Conservation (phyloP, 2,113 vertebrate species). For the Microtus richardsoni region DNA sequence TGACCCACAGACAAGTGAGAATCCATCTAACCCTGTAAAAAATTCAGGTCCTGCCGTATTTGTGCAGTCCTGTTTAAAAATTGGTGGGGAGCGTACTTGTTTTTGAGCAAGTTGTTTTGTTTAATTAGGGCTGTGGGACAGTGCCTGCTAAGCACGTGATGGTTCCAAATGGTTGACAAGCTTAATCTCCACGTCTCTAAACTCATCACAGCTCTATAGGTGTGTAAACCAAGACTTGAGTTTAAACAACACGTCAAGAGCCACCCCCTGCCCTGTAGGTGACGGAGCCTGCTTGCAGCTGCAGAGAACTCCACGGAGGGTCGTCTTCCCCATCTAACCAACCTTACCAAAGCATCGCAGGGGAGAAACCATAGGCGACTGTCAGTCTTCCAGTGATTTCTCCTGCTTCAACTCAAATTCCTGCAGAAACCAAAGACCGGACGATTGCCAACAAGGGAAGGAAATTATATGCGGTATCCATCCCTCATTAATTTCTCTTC, state of each 20-base stretch:
- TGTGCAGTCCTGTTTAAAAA: neutral
- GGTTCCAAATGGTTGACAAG: neutral
- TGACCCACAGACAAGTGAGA: neutral
- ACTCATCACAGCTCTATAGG: neutral
- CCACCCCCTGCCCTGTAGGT: too few species aligned
- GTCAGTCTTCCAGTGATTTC: conserved; percentile 36
- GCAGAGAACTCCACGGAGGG: neutral
- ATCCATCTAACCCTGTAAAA: neutral
- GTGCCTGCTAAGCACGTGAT: neutral
- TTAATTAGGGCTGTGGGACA: neutral
- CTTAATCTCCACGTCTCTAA: neutral
- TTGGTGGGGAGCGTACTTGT: neutral
- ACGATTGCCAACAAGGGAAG: neutral
- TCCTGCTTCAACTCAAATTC: neutral
- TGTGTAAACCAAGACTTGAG: neutral
- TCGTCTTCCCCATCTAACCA: neutral
- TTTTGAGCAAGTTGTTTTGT: conserved; percentile 23
- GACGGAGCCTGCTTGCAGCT: neutral
- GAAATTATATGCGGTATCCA: neutral
- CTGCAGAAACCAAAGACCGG: neutral
- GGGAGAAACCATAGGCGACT: neutral
- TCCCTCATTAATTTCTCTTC: conserved; percentile 1
- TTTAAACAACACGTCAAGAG: rapidly evolving
- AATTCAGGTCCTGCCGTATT: neutral
- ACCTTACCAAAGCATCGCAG: neutral